Base-by-base conservation (phyloP, 1,140 invertebrate genomes). In the Leptoteleia sp. region DNA sequence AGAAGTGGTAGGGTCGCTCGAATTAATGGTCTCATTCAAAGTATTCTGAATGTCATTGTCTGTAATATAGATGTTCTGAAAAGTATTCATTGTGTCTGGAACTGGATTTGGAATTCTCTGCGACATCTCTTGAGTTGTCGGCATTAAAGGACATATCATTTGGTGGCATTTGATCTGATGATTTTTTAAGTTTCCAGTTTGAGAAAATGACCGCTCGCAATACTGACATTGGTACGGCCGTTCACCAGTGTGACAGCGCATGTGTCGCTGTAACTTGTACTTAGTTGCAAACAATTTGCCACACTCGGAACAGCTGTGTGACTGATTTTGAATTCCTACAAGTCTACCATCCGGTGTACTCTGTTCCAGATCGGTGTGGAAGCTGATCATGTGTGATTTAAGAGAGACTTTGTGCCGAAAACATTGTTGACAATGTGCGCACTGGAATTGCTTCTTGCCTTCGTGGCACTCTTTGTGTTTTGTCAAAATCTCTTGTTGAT, bases 121-220 rank as follows among this genome's bases (percentile, higher is more conserved):
- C n/a, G 57, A 16, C 13, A 68, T 35, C 7, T 81, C 50, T 25
- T 77, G 76, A 0, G 57, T 31, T 13, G 68, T 43, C 0, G 61
- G 31, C 7, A 73, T 17, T 17, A 85, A 55, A 2, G 81, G 12
- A 48, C 72, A 76, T 0, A 71, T 47, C 13, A 83, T 81, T 47
- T 85, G 79, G 47, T 87, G 82, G 73, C 88, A 82, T 59, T 90
- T 87, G 0, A 78, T 17, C 38, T 84, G 83, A 71, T 93, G 92
- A 11, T 90, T 90, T 81, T 92, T 92, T 0, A 93, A 83, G 82
- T 93, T 92, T 4, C 91, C 89, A 33, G 92, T 92, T 81, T 93
- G 92, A 0, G 91, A 91, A 73, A 93, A 93, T 1, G 89, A 86
- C 2, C 88, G 81, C 33, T 89, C 81, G 84, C 91, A 92, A 72